Evolutionary conservation across 2,888 invertebrate species (phyloP), one percentile per base, ranked within the genome.

Genomic region (Drosophila mayaguana): DNA sequence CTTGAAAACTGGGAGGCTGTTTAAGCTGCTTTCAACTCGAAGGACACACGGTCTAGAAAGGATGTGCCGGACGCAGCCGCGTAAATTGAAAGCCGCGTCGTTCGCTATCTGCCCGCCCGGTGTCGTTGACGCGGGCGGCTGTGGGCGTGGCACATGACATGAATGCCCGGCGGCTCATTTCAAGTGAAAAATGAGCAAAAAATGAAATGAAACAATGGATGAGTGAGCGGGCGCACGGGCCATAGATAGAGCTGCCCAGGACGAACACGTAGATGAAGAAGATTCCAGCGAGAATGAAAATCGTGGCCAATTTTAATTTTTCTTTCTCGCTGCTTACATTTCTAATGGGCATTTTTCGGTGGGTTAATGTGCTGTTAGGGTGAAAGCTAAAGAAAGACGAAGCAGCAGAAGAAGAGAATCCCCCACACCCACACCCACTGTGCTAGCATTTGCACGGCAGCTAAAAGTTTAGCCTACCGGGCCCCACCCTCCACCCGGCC

Each of bases 231-330:
- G 36, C 32, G 46, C 36, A n/a, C 9, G 11, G 28, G 53, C 9
- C n/a, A 51, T 36, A 43, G 53, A 50, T 51, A n/a, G 40, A n/a
- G 48, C n/a, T 40, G 40, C n/a, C 55, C 56, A 20, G 25, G 45
- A 63, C 53, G 53, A 53, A 25, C 72, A 59, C 71, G 71, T 62
- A 65, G 46, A 60, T 36, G 36, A 36, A 80, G 65, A 75, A 50
- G 50, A 50, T 50, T 68, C 77, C 69, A 61, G 63, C 72, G 48
- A 62, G 83, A 80, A 77, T 79, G 87, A 91, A 91, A 92, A 92
- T 92, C 91, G 90, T 89, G 90, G 91, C 91, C 91, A 92, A 92
- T 92, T 91, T 92, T 89, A 92, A 91, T 91, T 91, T 92, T 91
- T 87, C 83, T 86, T 78, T 68, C 73, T 60, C 66, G 71, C 75